phyloP scores from a whole-genome alignment of 2,797 vertebrate species.

The Tenualosa ilisha region DNA sequence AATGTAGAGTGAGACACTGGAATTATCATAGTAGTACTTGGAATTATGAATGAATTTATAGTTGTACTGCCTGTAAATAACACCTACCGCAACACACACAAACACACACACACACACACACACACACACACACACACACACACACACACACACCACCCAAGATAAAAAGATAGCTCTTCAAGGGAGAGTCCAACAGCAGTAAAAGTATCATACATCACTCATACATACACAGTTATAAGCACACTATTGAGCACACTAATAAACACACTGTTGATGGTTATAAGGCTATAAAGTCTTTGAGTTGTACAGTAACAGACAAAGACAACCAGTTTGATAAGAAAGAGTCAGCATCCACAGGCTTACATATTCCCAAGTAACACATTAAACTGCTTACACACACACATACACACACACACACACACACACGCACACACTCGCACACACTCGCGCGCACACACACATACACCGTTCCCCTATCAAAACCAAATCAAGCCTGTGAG shows the following conservation, averaged over 20 bases:
- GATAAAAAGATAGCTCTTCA: too few species aligned
- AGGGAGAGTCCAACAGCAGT: too few species aligned
- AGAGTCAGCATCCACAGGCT: background rate
- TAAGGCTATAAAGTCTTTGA: background rate
- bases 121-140: conserved; percentile 3
- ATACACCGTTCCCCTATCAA: background rate
- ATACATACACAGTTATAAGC: conserved; percentile 35
- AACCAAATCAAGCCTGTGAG: too few species aligned
- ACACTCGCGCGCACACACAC: background rate
- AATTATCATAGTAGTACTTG: too few species aligned
- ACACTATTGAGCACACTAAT: background rate
- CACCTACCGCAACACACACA: background rate
- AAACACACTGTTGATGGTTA: background rate
- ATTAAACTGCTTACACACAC: background rate
- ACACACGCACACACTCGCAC: background rate
- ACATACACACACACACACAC: conserved; percentile 4
- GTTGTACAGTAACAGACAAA: too few species aligned
- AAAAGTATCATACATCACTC: too few species aligned
- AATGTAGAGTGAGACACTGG: too few species aligned
- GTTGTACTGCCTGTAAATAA: too few species aligned
- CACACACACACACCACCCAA: background rate
- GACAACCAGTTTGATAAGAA: background rate
- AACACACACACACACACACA: conserved; percentile 32
- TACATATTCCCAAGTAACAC: background rate
- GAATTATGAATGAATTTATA: too few species aligned